Percentiles rank a stretch among this genome's conserved stretches.
Conservation (phyloP, 2,797 vertebrate genomes). For the Anas flavirostris region DNA sequence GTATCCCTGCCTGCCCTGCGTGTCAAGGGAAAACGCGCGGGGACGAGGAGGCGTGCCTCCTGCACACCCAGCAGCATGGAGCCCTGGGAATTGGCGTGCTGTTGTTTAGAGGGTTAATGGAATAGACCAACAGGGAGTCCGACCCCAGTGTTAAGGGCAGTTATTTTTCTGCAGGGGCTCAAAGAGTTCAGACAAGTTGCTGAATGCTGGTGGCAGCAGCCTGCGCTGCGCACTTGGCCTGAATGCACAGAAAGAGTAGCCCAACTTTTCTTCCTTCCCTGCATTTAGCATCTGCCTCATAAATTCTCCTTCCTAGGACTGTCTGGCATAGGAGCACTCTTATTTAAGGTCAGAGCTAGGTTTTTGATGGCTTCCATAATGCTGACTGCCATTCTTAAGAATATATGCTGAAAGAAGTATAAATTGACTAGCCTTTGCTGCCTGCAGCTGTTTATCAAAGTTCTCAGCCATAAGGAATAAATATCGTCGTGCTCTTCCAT, state of each 20-base stretch:
- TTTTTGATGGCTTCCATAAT: conserved; percentile 64
- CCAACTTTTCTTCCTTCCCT: background rate
- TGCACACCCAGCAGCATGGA: background rate
- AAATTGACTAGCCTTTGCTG: conserved; percentile 40
- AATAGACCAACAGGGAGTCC: background rate
- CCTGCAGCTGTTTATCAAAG: conserved; percentile 31
- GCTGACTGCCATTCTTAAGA: conserved; percentile 41
- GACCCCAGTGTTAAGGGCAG: background rate
- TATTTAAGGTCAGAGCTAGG: conserved; percentile 48
- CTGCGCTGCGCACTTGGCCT: background rate
- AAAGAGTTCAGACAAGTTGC: background rate
- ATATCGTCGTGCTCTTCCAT: background rate
- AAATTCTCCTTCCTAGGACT: conserved; percentile 28
- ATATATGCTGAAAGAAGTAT: conserved; percentile 34
- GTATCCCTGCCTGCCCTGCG: background rate
- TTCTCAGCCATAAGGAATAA: conserved; percentile 7
- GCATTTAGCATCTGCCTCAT: background rate
- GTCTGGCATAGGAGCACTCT: background rate
- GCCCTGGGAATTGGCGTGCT: accelerated
- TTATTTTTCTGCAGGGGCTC: background rate
- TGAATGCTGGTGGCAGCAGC: background rate
- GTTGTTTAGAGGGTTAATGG: accelerated
- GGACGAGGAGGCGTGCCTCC: background rate
- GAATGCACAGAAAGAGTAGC: background rate
- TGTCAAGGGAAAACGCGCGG: accelerated